phyloP scores from a whole-genome alignment of 2,888 invertebrate species.

The Colostygia pectinataria region DNA sequence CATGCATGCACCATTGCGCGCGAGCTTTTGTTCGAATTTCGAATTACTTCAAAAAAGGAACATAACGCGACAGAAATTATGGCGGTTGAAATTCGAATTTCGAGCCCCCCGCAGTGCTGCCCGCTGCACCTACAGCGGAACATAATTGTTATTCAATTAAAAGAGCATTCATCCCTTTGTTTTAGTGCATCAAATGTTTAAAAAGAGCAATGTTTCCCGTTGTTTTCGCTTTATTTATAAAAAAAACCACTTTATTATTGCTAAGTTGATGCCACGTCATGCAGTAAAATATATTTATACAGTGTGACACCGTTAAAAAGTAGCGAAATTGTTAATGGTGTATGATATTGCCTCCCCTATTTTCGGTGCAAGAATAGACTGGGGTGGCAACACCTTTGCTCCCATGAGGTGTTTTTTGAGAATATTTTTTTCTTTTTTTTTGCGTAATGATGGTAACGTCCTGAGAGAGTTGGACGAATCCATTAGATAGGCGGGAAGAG shows the following conservation, averaged over 20 bases:
- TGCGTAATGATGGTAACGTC: constrained; percentile 78
- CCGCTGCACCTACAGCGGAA: constrained; percentile 47
- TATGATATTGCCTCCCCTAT: constrained; percentile 84
- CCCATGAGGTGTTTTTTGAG: constrained; percentile 76
- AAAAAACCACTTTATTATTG: constrained; percentile 18
- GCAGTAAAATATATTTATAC: constrained; percentile 56
- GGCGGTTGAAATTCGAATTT: constrained; percentile 66
- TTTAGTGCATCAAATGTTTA: constrained; percentile 17
- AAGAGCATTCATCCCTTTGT: constrained; percentile 52
- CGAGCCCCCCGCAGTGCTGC: constrained; percentile 60
- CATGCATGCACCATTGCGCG: constrained; percentile 80
- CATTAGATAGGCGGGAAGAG: constrained; percentile 80
- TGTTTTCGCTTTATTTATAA: constrained; percentile 15
- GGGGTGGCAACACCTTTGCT: constrained; percentile 80
- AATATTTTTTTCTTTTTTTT: constrained; percentile 65
- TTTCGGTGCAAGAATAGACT: constrained; percentile 76
- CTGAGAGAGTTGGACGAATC: constrained; percentile 80
- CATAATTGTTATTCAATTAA: constrained; percentile 70
- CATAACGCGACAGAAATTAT: constrained; percentile 69
- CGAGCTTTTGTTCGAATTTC: constrained; percentile 79
- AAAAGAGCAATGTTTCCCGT: constrained; percentile 24
- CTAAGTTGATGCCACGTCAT: constrained; percentile 24
- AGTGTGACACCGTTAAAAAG: constrained; percentile 82
- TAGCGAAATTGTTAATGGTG: constrained; percentile 83
- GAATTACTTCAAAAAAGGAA: constrained; percentile 75